phyloP scores from a whole-genome alignment of 1,140 invertebrate species.

The Sminthurides bifidus region DNA sequence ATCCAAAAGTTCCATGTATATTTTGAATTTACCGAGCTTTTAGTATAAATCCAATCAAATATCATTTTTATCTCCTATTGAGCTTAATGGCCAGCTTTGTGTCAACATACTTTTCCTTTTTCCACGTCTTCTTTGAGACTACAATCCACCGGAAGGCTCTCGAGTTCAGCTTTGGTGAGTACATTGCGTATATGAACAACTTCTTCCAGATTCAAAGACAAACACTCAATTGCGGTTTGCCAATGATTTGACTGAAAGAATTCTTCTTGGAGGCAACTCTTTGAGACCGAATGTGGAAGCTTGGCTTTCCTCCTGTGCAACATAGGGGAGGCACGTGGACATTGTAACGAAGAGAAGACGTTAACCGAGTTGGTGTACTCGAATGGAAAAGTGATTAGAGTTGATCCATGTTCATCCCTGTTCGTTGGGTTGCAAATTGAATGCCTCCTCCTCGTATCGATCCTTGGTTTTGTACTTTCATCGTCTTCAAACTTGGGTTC shows the following conservation, averaged over 20 bases:
- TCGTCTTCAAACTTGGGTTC: slow-evolving; percentile 15
- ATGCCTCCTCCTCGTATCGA: slow-evolving; percentile 22
- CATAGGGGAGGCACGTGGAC: slow-evolving; percentile 23
- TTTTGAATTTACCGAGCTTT: too few relatives aligned
- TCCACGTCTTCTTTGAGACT: slow-evolving; percentile 83
- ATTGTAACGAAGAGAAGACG: slow-evolving; percentile 21
- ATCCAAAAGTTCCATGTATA: too few relatives aligned
- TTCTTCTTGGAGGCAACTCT: slow-evolving; percentile 33
- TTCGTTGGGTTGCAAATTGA: slow-evolving; percentile 26
- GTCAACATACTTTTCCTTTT: slow-evolving; percentile 71
- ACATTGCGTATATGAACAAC: slow-evolving; percentile 93
- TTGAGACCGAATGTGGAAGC: slow-evolving; percentile 29
- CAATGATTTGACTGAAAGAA: slow-evolving; percentile 54
- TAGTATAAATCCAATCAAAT: too few relatives aligned
- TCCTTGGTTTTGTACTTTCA: not conserved
- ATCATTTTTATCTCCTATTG: too few relatives aligned
- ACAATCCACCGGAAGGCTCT: slow-evolving; percentile 76
- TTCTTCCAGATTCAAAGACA: slow-evolving; percentile 87
- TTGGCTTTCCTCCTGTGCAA: slow-evolving; percentile 22
- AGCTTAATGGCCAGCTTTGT: too few relatives aligned
- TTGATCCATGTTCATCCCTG: slow-evolving; percentile 23
- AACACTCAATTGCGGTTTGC: slow-evolving; percentile 76
- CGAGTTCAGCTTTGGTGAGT: slow-evolving; percentile 88
- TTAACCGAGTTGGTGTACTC: slow-evolving; percentile 29
- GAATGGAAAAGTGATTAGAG: slow-evolving; percentile 30